Evolutionary conservation across 1,140 invertebrate species (phyloP), one percentile per base, ranked within the genome.

Genomic region (Colletes gigas): DNA sequence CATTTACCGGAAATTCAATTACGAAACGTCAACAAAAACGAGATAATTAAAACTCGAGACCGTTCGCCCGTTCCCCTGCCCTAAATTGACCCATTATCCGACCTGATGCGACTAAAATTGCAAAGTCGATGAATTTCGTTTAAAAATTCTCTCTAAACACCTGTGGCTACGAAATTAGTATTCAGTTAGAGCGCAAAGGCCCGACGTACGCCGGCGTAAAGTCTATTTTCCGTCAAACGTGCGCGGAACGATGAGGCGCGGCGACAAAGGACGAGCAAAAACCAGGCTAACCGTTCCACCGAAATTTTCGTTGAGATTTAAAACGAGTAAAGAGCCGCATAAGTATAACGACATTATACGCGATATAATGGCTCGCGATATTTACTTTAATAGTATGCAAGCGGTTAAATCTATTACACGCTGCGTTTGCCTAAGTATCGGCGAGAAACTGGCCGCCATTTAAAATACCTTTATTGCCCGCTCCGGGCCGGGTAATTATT

Each of bases 401-500:
- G 52, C 17, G 19, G 52, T 52, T 68, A n/a, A 81, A 72, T 19
- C 41, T 67, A 47, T 73, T 63, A 82, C 50, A 68, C 17, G 12
- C 8, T 54, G 41, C 39, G 52, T 69, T 77, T 69, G 12, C 44
- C 52, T 52, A 65, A 85, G 50, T 77, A 73, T 63, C 12, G 57
- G 21, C 21, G 12, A 54, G 60, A 78, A 12, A 0, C 17, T 65
- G 19, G 39, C 14, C 39, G 17, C 14, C n/a, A 15, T 50, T 68
- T 57, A 8, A 17, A 62, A 78, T 73, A 17, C 15, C 68, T 30
- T 30, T 30, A 62, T 73, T 67, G 78, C 70, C 62, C 21, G 76
- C 57, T 57, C 41, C 19, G 21, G 6, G 62, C 39, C 14, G 9
- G 50, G 7, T 82, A 81, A 82, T 62, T 84, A 73, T 73, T 59